phyloP scores from a whole-genome alignment of 2,888 invertebrate genomes.

The Heliconius aoede region DNA sequence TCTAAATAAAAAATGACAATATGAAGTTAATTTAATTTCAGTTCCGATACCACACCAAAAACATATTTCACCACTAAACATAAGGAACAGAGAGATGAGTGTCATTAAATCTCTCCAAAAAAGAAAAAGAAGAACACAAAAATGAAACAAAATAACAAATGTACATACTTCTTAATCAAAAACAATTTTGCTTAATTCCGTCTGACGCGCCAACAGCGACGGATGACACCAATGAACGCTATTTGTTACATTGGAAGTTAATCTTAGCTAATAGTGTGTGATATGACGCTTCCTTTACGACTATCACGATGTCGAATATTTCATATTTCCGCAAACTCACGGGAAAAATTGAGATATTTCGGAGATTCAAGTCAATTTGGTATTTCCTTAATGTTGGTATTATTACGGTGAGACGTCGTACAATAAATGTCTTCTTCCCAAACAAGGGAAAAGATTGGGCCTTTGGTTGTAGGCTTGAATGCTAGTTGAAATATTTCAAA shows the following conservation, averaged over 20 bases:
- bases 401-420: not conserved
- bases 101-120: not conserved
- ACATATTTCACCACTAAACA: too few relatives aligned
- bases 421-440: not conserved
- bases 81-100: not conserved
- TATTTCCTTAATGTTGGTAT: not conserved
- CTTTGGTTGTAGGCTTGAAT: not conserved
- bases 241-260: conserved; percentile 29
- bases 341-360: not conserved
- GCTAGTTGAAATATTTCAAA: not conserved
- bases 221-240: conserved; percentile 18
- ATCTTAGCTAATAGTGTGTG: conserved; percentile 21
- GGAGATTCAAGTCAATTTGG: not conserved
- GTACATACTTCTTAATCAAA: not conserved
- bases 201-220: conserved; percentile 1
- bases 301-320: conserved; percentile 6
- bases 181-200: not conserved
- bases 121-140: not conserved
- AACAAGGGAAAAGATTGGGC: not conserved
- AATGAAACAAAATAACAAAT: not conserved
- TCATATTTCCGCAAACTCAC: conserved; percentile 25
- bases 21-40: too few relatives aligned
- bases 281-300: conserved; percentile 14
- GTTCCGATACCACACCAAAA: too few relatives aligned
- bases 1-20: too few relatives aligned